Conservation (phyloP, 2,797 vertebrate species). For the Nyctalus aviator region DNA sequence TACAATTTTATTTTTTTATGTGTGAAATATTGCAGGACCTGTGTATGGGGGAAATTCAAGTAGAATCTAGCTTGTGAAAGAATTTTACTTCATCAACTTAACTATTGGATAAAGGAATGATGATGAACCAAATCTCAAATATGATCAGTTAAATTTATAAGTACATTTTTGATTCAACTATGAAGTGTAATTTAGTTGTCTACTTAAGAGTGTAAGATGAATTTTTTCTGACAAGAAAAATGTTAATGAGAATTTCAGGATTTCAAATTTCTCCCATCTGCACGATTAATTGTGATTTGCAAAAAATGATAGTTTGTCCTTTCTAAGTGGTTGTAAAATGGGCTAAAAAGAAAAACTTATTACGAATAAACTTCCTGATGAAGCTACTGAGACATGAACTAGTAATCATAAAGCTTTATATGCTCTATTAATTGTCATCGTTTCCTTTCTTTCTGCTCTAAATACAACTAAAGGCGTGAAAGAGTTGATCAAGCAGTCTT, state of each 20-base stretch:
- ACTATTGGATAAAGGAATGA: neutral
- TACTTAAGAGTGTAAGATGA: neutral
- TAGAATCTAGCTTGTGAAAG: neutral
- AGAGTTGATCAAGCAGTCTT: slow-evolving; percentile 52
- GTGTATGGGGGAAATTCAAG: neutral
- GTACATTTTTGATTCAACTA: slow-evolving; percentile 11
- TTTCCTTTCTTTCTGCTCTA: slow-evolving; percentile 74
- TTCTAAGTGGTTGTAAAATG: slow-evolving; percentile 70
- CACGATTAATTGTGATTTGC: neutral
- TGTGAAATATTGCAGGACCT: neutral
- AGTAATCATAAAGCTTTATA: slow-evolving; percentile 31
- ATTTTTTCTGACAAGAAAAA: neutral
- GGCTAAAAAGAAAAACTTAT: slow-evolving; percentile 66
- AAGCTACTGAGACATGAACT: slow-evolving; percentile 69
- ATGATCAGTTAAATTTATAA: neutral
- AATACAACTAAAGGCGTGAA: slow-evolving; percentile 61
- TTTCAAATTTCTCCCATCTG: slow-evolving; percentile 17
- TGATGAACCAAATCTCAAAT: neutral
- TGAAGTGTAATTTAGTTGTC: neutral
- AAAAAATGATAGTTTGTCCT: slow-evolving; percentile 65
- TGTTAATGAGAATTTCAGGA: neutral
- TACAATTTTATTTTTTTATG: neutral
- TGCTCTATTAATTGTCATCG: slow-evolving; percentile 79
- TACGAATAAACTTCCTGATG: slow-evolving; percentile 77
- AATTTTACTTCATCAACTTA: neutral